Evolutionary conservation across 2,113 vertebrate species (phyloP), one percentile per base, ranked within the genome.

Genomic region (Lepus timidus): DNA sequence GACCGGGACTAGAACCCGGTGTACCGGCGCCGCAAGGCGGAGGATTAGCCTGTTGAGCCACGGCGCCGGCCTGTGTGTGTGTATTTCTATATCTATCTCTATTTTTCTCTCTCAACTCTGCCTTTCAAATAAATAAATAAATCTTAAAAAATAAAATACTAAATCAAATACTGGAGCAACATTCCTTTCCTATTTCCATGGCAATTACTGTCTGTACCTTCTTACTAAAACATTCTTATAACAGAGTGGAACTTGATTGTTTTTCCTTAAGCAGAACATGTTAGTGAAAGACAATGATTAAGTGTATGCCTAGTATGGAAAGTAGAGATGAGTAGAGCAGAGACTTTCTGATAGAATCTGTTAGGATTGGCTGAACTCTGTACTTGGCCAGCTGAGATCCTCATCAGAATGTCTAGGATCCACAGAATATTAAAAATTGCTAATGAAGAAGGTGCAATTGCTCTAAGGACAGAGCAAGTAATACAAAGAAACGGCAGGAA

Each of bases 151-250:
- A 44, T 44, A 44, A 9, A 79, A 74, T 25, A 1, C 44, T 65
- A 5, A 33, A 82, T 52, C 55, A 83, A 88, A 94, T 36, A 11
- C 5, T 65, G 27, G 6, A 65, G 8, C 67, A 76, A 64, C 23
- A 74, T 83, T 96, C 29, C 31, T 61, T 88, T 75, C 23, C 4
- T 81, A 33, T 73, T 94, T 94, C 67, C 89, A 49, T 0, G 79
- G 6, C 55, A 67, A 62, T 29, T 65, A 17, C 2, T 78, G 9
- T 36, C 7, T 25, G 17, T 25, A 25, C 0, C 13, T 64, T 10
- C 14, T 44, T 93, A 55, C 19, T 71, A 62, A 90, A 58, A 52
- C 2, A 20, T 9, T 13, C 36, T 36, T 65, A 9, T 29, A 3
- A 80, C 10, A 86, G 11, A 58, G 25, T 82, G 2, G 49, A 61